A percentile compares a stretch with the other conserved stretches of the same genome.
Evolutionary conservation across 2,888 invertebrate genomes (phyloP).

Genomic region (Leptopterna dolabrata): DNA sequence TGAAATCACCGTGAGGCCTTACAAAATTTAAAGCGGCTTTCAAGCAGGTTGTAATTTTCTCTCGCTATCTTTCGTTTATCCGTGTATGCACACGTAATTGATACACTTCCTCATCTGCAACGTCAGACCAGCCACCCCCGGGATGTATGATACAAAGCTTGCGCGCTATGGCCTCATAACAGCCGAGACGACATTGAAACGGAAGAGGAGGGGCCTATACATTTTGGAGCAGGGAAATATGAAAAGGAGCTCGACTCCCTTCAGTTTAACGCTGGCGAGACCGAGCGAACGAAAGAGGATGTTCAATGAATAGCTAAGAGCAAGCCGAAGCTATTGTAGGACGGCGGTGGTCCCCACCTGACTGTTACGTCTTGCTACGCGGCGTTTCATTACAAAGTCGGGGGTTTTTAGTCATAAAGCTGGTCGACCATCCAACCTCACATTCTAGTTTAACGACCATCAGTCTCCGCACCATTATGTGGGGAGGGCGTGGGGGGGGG

Average conservation of each 20-base stretch:
- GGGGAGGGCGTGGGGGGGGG: not conserved
- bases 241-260: not conserved
- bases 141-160: not conserved
- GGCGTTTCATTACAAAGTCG: not conserved
- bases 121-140: not conserved
- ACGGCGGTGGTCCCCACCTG: not conserved
- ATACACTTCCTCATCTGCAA: not conserved
- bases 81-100: too few species aligned
- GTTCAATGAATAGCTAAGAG: not conserved
- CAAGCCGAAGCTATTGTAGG: not conserved
- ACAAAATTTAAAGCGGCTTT: too few species aligned
- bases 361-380: not conserved
- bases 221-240: not conserved
- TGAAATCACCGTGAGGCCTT: too few species aligned
- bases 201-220: not conserved
- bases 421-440: not conserved
- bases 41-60: too few species aligned
- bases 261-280: not conserved
- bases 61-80: too few species aligned
- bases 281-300: not conserved
- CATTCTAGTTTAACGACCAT: not conserved
- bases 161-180: not conserved
- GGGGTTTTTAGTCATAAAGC: not conserved
- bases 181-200: not conserved
- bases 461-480: not conserved